A percentile compares a stretch with the other conserved stretches of the same genome.
These are phyloP conservation scores for Scrobipalpa atriplicella DNA, from an alignment of 2,888 invertebrate genomes.

Conservation along the genomic window DNA sequence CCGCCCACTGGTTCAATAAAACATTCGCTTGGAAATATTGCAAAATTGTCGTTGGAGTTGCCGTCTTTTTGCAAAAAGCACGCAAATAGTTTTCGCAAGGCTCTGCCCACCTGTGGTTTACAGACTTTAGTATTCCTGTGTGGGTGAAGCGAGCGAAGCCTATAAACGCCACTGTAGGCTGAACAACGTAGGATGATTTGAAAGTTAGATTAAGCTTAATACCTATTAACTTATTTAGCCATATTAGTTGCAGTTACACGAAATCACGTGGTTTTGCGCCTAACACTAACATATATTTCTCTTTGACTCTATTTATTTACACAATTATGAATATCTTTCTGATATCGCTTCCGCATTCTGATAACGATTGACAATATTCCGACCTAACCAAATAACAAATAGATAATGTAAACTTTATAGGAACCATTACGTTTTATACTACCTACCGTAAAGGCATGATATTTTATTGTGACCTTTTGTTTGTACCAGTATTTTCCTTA, in stretches of 20 bases:
- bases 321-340: not conserved
- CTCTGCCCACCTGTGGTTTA: conserved; percentile 37
- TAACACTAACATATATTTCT: not conserved
- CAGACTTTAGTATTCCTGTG: conserved; percentile 37
- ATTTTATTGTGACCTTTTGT: conserved; percentile 31
- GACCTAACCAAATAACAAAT: not conserved
- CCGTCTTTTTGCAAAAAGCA: conserved; percentile 40
- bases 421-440: too few species aligned
- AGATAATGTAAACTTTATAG: not conserved
- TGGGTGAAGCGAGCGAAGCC: conserved; percentile 55
- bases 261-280: not conserved
- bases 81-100: conserved; percentile 41
- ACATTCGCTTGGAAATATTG: conserved; percentile 32
- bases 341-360: not conserved
- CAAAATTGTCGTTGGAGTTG: conserved; percentile 38
- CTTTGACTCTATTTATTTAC: not conserved
- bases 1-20: conserved; percentile 25
- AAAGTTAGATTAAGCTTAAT: conserved; percentile 16
- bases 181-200: conserved; percentile 39
- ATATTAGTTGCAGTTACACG: not conserved
- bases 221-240: conserved; percentile 3
- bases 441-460: not conserved
- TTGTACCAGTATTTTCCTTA: conserved; percentile 29
- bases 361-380: not conserved
- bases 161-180: conserved; percentile 35